Evolutionary conservation across 2,888 invertebrate genomes (phyloP).

Genomic region (Neocrepidodera transversa): DNA sequence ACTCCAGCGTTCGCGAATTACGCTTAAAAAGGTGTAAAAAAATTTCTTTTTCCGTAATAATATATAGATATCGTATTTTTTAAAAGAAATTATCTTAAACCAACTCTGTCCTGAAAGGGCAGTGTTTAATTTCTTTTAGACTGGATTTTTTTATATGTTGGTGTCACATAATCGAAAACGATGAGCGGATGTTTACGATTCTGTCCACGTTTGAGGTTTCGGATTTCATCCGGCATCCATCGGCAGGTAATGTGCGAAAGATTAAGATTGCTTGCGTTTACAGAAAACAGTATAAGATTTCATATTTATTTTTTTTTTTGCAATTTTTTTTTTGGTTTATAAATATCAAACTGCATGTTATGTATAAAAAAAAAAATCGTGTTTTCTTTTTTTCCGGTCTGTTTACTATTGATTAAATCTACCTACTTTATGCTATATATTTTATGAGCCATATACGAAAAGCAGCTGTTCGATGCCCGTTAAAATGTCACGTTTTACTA

Average conservation of each 20-base stretch:
- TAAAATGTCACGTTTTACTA: slow-evolving; percentile 45
- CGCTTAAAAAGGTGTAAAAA: too few relatives aligned
- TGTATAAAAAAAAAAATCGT: not conserved
- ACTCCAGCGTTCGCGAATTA: too few relatives aligned
- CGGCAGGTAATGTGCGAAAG: slow-evolving; percentile 26
- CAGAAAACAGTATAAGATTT: not conserved
- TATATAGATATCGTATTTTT: too few relatives aligned
- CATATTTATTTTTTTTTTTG: not conserved
- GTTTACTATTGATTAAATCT: not conserved
- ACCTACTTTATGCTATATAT: not conserved
- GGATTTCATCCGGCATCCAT: slow-evolving; percentile 33
- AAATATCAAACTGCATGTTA: too few relatives aligned
- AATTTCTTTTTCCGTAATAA: too few relatives aligned
- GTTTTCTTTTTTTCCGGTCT: not conserved
- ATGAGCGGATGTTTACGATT: slow-evolving; percentile 35
- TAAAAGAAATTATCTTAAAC: too few relatives aligned
- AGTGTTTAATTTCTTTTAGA: slow-evolving; percentile 33
- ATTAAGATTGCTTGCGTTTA: not conserved
- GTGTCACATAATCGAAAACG: slow-evolving; percentile 32
- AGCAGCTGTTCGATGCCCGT: slow-evolving; percentile 41
- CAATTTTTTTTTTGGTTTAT: too few relatives aligned
- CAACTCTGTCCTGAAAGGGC: slow-evolving; percentile 30
- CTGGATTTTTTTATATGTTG: slow-evolving; percentile 22
- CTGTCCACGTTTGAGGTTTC: slow-evolving; percentile 34
- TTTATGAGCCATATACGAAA: slow-evolving; percentile 35